Conservation (phyloP, 2,888 invertebrate species). For the Agrotis exclamationis region DNA sequence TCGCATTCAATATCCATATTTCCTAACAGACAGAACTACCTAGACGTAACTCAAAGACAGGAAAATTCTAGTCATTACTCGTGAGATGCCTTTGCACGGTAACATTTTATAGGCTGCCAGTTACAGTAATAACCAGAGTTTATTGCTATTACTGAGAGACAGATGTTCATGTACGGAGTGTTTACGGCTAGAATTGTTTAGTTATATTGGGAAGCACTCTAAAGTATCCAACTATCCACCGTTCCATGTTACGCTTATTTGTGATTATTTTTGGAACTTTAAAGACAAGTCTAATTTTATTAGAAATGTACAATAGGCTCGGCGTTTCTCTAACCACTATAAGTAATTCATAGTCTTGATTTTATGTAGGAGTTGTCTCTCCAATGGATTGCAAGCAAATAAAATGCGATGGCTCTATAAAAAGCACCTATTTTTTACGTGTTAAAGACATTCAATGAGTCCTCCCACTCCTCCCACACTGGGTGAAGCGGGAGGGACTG, state of each 20-base stretch:
- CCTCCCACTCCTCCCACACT: too few relatives aligned
- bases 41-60: constrained; percentile 8
- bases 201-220: constrained; percentile 26
- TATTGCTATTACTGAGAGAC: constrained; percentile 17
- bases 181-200: constrained; percentile 19
- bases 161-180: constrained; percentile 17
- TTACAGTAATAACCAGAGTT: constrained; percentile 30
- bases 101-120: constrained; percentile 62
- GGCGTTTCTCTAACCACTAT: constrained; percentile 4
- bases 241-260: constrained; percentile 15
- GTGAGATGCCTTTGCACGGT: constrained; percentile 35
- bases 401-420: neutral
- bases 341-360: neutral
- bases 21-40: neutral
- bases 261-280: constrained; percentile 36
- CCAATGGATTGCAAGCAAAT: neutral
- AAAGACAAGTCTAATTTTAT: constrained; percentile 19
- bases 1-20: neutral
- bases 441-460: too few relatives aligned
- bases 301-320: neutral
- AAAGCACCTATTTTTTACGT: too few relatives aligned
- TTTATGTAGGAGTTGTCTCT: neutral
- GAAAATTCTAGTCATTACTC: constrained; percentile 9
- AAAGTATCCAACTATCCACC: constrained; percentile 17
- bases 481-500: too few relatives aligned